Base-by-base conservation (phyloP, 53 echinoderm and acorn worm genomes). In the Antedon mediterranea region DNA sequence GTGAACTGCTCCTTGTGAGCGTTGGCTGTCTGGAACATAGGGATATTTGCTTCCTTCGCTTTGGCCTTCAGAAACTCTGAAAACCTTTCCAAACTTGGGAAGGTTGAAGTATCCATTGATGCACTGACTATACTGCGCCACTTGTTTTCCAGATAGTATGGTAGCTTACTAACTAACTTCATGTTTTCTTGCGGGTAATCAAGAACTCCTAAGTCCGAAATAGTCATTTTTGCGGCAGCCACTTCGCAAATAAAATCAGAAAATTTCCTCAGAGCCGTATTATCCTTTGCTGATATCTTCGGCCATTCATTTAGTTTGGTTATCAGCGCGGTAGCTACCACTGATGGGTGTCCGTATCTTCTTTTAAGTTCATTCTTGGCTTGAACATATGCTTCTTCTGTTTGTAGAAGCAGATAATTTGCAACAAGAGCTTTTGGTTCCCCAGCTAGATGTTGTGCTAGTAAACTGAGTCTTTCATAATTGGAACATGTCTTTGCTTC, bases 381-480 rank as follows among this genome's bases (percentile, higher is more conserved):
- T 15, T 77, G 34, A 11, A 32, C 31, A 82, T 82, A 82, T 18
- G 76, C 76, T 18, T 29, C 33, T 28, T 71, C 71, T 0, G 32
- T 37, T 32, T 82, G 82, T 28, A 76, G 34, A 0, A 76, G 71
- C 37, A 82, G 31, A 7, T 82, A 82, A 44, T 37, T 34, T 0
- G 28, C 30, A 26, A 82, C 37, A 44, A 82, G 31, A 28, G 44
- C 3, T 6, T 73, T 23, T 23, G 82, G 82, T 30, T 82, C 82
- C 23, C 82, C 82, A 8, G 33, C 44, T 26, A 82, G 28, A 37
- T 82, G 77, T 77, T 82, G 82, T 31, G 33, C 28, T 23, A 82
- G 77, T 15, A 82, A 44, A 14, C 33, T 82, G 28, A 82, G 30
- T 23, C 77, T 44, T 28, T 82, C 82, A n/a, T 11, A 26, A 3